Conservation (phyloP, 2,797 vertebrate species). For the Staurois parvus region DNA sequence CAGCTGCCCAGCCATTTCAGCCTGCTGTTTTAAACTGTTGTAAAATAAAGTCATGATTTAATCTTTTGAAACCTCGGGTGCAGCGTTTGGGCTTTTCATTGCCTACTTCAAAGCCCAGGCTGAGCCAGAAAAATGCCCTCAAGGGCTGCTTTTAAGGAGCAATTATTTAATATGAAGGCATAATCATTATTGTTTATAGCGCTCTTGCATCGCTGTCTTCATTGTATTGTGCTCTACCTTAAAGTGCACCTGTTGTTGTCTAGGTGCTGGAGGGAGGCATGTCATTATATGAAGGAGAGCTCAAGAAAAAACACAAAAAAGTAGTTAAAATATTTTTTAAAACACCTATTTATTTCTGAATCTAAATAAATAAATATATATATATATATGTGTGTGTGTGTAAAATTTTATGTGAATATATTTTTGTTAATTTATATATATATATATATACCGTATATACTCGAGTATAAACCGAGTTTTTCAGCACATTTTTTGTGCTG, state of each 20-base stretch:
- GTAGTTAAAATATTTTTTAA: too few species aligned
- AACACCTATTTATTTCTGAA: too few species aligned
- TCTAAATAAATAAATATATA: too few species aligned
- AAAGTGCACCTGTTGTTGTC: not conserved
- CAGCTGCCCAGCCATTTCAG: slow-evolving; percentile 76
- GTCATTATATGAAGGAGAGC: too few species aligned
- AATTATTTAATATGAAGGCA: not conserved
- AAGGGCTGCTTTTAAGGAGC: slow-evolving; percentile 65
- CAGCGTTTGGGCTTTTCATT: slow-evolving; percentile 76
- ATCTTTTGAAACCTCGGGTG: slow-evolving; percentile 78
- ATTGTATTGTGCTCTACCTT: not conserved
- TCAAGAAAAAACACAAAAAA: too few species aligned
- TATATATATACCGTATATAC: too few species aligned
- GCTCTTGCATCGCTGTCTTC: not conserved
- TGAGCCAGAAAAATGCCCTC: slow-evolving; percentile 72
- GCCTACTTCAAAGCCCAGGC: slow-evolving; percentile 78
- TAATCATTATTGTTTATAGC: not conserved
- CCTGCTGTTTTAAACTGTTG: slow-evolving; percentile 76
- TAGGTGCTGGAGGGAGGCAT: too few species aligned
- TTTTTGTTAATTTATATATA: too few species aligned
- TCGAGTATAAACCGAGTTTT: too few species aligned
- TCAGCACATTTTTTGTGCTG: too few species aligned
- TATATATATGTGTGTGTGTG: too few species aligned
- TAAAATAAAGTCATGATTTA: slow-evolving; percentile 79
- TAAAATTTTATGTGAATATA: too few species aligned